Conservation (phyloP, 2,888 invertebrate genomes). For the Nephrotoma guestfalica region DNA sequence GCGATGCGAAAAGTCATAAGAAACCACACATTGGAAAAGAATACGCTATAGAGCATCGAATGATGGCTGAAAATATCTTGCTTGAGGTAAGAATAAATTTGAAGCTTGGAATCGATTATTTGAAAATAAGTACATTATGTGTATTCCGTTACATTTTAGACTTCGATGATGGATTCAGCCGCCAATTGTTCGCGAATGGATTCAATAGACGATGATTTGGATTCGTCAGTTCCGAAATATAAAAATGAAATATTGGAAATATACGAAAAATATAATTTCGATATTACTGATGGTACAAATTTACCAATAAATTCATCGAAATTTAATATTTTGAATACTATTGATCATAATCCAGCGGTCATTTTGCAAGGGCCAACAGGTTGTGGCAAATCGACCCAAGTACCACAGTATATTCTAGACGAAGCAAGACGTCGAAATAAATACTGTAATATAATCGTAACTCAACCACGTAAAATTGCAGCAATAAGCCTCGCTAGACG, state of each 20-base stretch:
- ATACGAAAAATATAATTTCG: not conserved
- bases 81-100: slow-evolving; percentile 7
- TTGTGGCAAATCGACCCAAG: slow-evolving; percentile 81
- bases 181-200: not conserved
- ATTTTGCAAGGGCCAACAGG: slow-evolving; percentile 89
- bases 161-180: not conserved
- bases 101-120: too few species aligned
- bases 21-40: slow-evolving; percentile 16
- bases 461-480: slow-evolving; percentile 87
- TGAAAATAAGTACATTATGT: not conserved
- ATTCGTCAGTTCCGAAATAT: not conserved
- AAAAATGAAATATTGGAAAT: not conserved
- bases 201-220: not conserved
- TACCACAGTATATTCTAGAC: slow-evolving; percentile 88
- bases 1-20: not conserved
- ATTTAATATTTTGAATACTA: slow-evolving; percentile 48
- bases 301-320: slow-evolving; percentile 25
- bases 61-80: slow-evolving; percentile 20
- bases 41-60: slow-evolving; percentile 18
- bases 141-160: not conserved
- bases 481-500: slow-evolving; percentile 78
- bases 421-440: slow-evolving; percentile 44
- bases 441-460: slow-evolving; percentile 77
- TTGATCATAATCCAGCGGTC: slow-evolving; percentile 46
- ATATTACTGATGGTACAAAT: not conserved